Conservation (phyloP, 2,113 vertebrate genomes). For the Chaetodon trifascialis region DNA sequence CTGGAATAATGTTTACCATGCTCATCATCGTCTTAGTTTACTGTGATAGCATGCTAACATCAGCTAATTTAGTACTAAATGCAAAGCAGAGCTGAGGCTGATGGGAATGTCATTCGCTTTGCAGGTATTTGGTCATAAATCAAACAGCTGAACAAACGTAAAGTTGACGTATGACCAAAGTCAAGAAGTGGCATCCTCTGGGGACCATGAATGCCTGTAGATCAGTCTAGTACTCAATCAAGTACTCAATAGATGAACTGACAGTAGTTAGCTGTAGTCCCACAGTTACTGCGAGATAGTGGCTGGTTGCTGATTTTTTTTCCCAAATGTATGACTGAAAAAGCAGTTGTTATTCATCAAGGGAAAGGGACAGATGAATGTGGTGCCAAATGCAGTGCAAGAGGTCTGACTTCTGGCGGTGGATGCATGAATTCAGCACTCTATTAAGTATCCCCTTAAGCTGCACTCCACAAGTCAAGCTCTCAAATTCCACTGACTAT, state of each 20-base stretch:
- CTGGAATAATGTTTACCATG: background rate
- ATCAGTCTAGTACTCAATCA: background rate
- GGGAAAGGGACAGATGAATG: background rate
- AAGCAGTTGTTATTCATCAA: background rate
- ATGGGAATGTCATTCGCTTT: background rate
- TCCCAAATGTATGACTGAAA: background rate
- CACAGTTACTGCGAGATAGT: background rate
- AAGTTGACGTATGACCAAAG: too few relatives aligned
- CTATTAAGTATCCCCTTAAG: background rate
- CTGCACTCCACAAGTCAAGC: constrained; percentile 19
- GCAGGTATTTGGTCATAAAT: too few relatives aligned
- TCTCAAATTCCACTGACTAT: constrained; percentile 25
- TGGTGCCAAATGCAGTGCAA: background rate
- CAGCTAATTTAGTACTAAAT: background rate
- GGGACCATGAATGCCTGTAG: background rate
- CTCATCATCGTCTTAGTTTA: background rate
- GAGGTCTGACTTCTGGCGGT: background rate
- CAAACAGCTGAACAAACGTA: background rate
- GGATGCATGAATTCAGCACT: background rate
- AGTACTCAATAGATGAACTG: background rate
- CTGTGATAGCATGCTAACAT: background rate
- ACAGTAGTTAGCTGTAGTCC: background rate
- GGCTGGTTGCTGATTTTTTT: background rate
- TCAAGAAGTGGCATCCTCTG: background rate
- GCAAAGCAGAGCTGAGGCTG: background rate